These are phyloP conservation scores for Melinopterus prodromus DNA, from an alignment of 2,888 invertebrate species.

Conservation along the genomic window DNA sequence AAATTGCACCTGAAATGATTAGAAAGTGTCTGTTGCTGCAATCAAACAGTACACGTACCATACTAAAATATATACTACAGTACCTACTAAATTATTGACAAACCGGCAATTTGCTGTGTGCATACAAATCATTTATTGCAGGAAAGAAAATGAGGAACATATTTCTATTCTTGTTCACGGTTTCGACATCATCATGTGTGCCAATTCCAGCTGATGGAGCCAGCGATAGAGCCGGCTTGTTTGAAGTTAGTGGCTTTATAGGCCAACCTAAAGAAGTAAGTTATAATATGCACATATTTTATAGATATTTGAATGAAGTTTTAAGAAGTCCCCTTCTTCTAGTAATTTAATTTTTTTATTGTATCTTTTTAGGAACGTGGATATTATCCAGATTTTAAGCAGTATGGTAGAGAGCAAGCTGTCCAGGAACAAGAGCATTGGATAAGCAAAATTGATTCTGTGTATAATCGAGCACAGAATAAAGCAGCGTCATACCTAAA, in stretches of 20 bases:
- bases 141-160: neutral
- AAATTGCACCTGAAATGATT: neutral
- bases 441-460: conserved; percentile 52
- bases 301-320: no score
- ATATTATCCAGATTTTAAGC: conserved; percentile 34
- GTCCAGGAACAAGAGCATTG: conserved; percentile 52
- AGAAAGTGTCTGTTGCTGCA: neutral
- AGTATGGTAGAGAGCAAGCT: conserved; percentile 52
- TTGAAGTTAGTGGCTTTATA: neutral
- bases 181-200: neutral
- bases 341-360: no score
- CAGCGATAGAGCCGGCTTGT: neutral
- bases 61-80: neutral
- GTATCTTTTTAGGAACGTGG: conserved; percentile 5
- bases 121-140: neutral
- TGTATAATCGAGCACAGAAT: conserved; percentile 53
- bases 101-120: neutral
- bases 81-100: neutral
- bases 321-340: no score
- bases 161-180: neutral
- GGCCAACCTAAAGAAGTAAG: neutral
- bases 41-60: neutral
- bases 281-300: neutral
- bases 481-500: conserved; percentile 52
- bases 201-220: neutral